Evolutionary conservation across 2,888 invertebrate genomes (phyloP).

Genomic region (Pachydiplax longipennis): DNA sequence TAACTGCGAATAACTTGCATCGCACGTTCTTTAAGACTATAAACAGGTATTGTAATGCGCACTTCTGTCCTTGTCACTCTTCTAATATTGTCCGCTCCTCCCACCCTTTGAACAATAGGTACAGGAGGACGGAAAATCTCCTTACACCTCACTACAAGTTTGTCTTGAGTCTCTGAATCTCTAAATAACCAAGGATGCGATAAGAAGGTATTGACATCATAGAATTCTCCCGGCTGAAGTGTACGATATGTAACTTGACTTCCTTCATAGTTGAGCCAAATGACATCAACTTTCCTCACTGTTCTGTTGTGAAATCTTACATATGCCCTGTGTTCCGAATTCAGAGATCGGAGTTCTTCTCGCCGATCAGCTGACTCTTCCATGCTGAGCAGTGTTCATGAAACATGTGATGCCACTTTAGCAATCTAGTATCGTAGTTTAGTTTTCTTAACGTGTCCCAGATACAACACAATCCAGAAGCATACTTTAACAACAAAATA

Average conservation of each 20-base stretch:
- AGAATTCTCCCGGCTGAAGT: conserved; percentile 64
- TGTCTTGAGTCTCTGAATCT: conserved; percentile 73
- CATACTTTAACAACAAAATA: neutral
- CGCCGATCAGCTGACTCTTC: neutral
- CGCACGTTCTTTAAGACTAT: conserved; percentile 62
- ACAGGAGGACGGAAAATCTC: conserved; percentile 61
- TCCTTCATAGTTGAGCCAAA: conserved; percentile 82
- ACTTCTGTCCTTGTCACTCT: conserved; percentile 57
- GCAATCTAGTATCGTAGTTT: no score
- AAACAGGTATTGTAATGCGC: conserved; percentile 64
- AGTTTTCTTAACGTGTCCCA: no score
- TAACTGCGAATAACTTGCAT: conserved; percentile 61
- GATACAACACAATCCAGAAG: neutral
- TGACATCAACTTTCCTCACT: conserved; percentile 65
- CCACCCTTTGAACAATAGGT: conserved; percentile 51
- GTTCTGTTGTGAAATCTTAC: conserved; percentile 71
- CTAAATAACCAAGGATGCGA: conserved; percentile 87
- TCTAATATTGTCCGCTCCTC: conserved; percentile 56
- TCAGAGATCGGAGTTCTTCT: conserved; percentile 51
- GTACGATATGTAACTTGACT: conserved; percentile 67
- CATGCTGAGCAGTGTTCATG: neutral
- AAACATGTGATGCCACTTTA: neutral
- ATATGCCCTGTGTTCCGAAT: conserved; percentile 59
- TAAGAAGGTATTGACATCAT: conserved; percentile 77
- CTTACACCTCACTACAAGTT: conserved; percentile 67